Percentiles rank a stretch among this genome's conserved stretches.
These are phyloP conservation scores for Pelobates fuscus DNA, from an alignment of 2,113 vertebrate genomes.

Conservation along the genomic window DNA sequence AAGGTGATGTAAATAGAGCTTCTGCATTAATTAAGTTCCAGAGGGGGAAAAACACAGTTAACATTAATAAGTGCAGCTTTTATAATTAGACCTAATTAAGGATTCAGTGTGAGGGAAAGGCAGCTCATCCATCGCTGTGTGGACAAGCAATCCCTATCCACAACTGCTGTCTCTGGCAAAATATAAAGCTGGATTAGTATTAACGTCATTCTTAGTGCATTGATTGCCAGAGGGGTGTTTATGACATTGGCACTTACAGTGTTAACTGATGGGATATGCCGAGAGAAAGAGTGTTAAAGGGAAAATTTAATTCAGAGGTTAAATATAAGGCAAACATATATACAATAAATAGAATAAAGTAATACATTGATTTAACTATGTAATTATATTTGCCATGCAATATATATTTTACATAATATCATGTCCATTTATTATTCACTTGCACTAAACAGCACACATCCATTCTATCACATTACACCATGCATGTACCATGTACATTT, in stretches of 20 bases:
- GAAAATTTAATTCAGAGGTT: no score
- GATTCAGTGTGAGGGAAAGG: constrained; percentile 33
- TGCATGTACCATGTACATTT: no score
- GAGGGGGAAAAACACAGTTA: constrained; percentile 36
- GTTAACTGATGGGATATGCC: no score
- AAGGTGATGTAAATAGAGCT: constrained; percentile 42
- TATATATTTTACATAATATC: no score
- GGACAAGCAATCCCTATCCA: constrained; percentile 39
- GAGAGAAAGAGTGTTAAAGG: no score
- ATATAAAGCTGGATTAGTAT: constrained; percentile 20
- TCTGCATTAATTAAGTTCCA: constrained; percentile 44
- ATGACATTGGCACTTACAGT: not conserved
- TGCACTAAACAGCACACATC: no score
- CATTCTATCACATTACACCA: no score
- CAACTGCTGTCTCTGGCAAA: constrained; percentile 9
- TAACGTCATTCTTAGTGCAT: not conserved
- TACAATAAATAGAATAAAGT: no score
- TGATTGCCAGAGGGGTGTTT: not conserved
- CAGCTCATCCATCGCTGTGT: constrained; percentile 30
- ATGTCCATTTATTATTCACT: no score
- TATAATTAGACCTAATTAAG: constrained; percentile 49
- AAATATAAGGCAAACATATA: no score
- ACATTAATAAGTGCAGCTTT: constrained; percentile 50
- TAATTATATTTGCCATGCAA: no score
- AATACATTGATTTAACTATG: no score